Evolutionary conservation across 1,140 invertebrate species (phyloP), one percentile per base, ranked within the genome.

Genomic region (Pollicipes pollicipes): DNA sequence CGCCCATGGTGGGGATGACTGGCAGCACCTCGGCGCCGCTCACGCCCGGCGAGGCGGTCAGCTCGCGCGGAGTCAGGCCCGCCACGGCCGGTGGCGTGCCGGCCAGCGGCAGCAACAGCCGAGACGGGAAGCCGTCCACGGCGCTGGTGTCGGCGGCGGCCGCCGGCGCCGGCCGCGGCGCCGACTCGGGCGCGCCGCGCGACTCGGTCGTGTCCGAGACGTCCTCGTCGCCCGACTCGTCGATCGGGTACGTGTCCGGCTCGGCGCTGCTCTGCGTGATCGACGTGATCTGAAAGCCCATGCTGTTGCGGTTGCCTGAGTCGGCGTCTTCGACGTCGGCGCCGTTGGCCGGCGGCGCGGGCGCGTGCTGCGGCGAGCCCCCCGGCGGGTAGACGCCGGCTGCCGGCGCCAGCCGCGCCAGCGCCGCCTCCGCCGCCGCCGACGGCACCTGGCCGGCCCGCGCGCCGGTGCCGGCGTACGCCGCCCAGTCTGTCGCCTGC

Each of bases 211-310:
- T 66, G 27, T 28, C 64, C 3, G 27, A 27, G 28, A 27, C n/a
- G 27, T 66, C 64, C 64, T 66, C 64, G 64, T 66, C 64, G 28
- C 64, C 64, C n/a, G 64, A 66, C 64, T 66, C 64, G 17, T 66
- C 64, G 64, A 29, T 29, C 64, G 64, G 27, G 64, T 66, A 21
- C 3, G 27, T 24, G 64, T 66, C 28, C 27, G n/a, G n/a, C n/a
- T 29, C 28, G 64, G 64, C 28, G 64, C 28, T 29, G 28, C 64
- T 66, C 64, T 66, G 64, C 64, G 64, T 66, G 27, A 66, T 29
- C 64, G 64, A 66, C 64, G 64, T 66, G 64, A 66, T 66, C 64
- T 66, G 64, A 66, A 66, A 66, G 28, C 64, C 64, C 64, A 66
- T 66, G 64, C 64, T 66, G 64, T 66, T 66, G 64, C 64, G 64